A percentile compares a stretch with the other conserved stretches of the same genome.
Evolutionary conservation across 2,888 invertebrate genomes (phyloP).

Genomic region (Melinopterus prodromus): DNA sequence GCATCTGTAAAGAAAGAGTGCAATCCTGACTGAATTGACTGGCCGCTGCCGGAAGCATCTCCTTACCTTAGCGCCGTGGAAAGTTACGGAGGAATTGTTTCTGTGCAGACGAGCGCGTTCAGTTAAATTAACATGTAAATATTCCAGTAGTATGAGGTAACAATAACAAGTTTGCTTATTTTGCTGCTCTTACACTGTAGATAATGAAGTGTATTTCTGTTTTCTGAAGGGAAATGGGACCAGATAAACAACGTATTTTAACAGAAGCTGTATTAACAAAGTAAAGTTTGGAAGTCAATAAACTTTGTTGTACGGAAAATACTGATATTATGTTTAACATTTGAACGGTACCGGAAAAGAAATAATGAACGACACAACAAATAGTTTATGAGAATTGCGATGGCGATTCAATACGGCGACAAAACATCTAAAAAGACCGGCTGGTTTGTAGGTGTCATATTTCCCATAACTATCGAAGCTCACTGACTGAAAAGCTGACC

Average conservation of each 20-base stretch:
- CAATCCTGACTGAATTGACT: not conserved
- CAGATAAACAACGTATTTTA: not conserved
- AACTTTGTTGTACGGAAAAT: not conserved
- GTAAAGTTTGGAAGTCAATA: not conserved
- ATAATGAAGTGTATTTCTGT: not conserved
- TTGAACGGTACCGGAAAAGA: too few species aligned
- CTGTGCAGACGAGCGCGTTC: not conserved
- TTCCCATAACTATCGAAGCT: too few species aligned
- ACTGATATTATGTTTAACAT: too few species aligned
- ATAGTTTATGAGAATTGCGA: too few species aligned
- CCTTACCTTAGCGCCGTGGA: not conserved
- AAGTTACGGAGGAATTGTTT: not conserved
- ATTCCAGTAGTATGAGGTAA: constrained; percentile 4
- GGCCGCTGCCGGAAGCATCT: not conserved
- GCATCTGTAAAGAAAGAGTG: not conserved
- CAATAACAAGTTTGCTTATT: not conserved
- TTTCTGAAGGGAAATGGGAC: not conserved
- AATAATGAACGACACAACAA: too few species aligned
- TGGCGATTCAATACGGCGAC: too few species aligned
- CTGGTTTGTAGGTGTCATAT: too few species aligned
- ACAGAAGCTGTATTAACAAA: not conserved
- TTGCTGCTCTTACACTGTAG: not conserved
- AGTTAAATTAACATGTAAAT: constrained; percentile 4
- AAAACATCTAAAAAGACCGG: too few species aligned
- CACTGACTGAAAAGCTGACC: too few species aligned